Base-by-base conservation (phyloP, 2,888 invertebrate species). In the Proisotoma minuta region DNA sequence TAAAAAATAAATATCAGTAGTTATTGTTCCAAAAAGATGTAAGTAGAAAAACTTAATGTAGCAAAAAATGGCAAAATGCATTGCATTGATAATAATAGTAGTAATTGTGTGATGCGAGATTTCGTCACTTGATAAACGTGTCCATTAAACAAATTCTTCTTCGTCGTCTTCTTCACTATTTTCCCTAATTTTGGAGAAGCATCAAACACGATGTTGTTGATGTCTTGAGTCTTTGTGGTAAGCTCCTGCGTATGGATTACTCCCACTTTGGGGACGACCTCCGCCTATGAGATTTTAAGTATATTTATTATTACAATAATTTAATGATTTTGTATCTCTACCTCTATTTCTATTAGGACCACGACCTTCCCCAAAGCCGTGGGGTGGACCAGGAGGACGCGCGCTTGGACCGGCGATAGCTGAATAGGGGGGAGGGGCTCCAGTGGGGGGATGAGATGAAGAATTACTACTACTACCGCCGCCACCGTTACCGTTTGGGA, bases 331-430 rank as follows among this genome's bases (percentile, higher is more conserved):
- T 48, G 12, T 24, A 26, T 5, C 2, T 8, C 15, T 51, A 71
- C 68, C 70, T 71, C 70, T 69, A 52, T 66, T 66, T 64, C 73
- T 62, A 64, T 73, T 73, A 27, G 73, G 87, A 62, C 87, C 86
- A 74, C 87, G 79, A 27, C 86, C 85, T 76, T 86, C 87, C 22
- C 86, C 86, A 74, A 85, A 87, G 50, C 87, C 87, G 67, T 85
- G 84, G 63, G 83, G 81, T 63, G 86, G 87, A 58, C 82, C 84
- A 74, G 78, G 78, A 63, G 75, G 74, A 20, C 75, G 73, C 34
- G 74, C 73, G 52, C 75, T 73, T 26, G 75, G 72, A 34, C 74
- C 74, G 75, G 70, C 74, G 22, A 75, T 71, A 15, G 74, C 74
- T 18, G 74, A 68, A 39, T 75, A 73, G 50, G 76, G 75, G 47